Percentiles rank a stretch among this genome's conserved stretches.
Conservation (phyloP, 2,888 invertebrate species). For the Busseola fusca region DNA sequence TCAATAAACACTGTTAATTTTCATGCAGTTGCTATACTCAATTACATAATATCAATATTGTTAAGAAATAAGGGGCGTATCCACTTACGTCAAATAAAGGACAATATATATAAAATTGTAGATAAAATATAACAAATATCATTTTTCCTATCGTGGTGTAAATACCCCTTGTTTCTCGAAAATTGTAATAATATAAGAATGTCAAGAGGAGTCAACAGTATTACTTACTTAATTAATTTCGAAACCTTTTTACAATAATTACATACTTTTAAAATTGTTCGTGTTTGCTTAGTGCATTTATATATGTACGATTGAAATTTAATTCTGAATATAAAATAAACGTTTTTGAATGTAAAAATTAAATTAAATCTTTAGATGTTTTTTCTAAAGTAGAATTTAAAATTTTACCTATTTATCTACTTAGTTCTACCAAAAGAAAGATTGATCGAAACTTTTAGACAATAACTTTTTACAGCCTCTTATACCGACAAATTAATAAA, state of each 20-base stretch:
- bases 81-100: constrained; percentile 38
- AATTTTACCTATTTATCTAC: constrained; percentile 69
- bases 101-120: constrained; percentile 56
- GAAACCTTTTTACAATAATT: constrained; percentile 78
- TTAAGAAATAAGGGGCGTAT: constrained; percentile 56
- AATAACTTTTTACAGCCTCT: constrained; percentile 88
- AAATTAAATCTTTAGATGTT: constrained; percentile 67
- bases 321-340: constrained; percentile 63
- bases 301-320: constrained; percentile 65
- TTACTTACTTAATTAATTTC: constrained; percentile 87
- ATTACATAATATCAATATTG: constrained; percentile 52
- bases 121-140: constrained; percentile 50
- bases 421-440: constrained; percentile 75
- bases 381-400: constrained; percentile 69
- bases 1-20: constrained; percentile 65
- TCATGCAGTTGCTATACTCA: constrained; percentile 61
- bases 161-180: constrained; percentile 66
- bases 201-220: constrained; percentile 84
- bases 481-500: constrained; percentile 86
- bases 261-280: constrained; percentile 66
- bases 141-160: constrained; percentile 40
- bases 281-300: constrained; percentile 75
- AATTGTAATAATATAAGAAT: constrained; percentile 67
- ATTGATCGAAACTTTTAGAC: constrained; percentile 85
- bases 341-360: constrained; percentile 59